Conservation (phyloP, 2,888 invertebrate genomes). For the Morpho achilles region DNA sequence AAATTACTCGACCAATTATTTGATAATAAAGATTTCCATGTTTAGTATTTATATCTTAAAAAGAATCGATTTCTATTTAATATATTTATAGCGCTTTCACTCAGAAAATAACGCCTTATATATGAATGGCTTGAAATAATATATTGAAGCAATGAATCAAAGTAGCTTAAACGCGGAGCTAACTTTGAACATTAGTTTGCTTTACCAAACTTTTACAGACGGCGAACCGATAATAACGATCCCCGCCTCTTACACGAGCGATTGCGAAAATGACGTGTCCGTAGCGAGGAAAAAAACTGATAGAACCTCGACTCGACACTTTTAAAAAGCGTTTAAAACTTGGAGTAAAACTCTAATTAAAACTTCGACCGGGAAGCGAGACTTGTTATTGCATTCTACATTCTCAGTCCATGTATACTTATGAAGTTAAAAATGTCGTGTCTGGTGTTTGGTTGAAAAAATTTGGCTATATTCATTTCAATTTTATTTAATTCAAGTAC, state of each 20-base stretch:
- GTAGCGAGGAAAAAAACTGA: constrained; percentile 10
- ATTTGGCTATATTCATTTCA: not conserved
- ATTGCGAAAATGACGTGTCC: constrained; percentile 12
- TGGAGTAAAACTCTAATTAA: constrained; percentile 19
- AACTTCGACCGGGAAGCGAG: constrained; percentile 15
- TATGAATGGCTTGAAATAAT: no score
- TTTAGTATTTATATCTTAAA: no score
- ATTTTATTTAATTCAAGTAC: no score
- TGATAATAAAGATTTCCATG: no score
- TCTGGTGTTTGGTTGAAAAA: not conserved
- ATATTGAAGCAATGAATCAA: no score
- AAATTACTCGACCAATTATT: no score
- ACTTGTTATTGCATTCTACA: constrained; percentile 22
- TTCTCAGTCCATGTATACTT: constrained; percentile 3
- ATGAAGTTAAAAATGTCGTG: not conserved
- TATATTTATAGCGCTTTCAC: no score
- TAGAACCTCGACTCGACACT: constrained; percentile 1
- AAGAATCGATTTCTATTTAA: no score
- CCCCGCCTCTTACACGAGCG: constrained; percentile 5
- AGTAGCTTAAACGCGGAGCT: no score
- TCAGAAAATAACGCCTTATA: no score
- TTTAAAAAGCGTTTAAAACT: constrained; percentile 18
- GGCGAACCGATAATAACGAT: constrained; percentile 15
- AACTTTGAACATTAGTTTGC: not conserved
- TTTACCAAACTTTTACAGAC: constrained; percentile 14